Conservation (phyloP, 2,797 vertebrate species). For the Sebastes kiyomatsui region DNA sequence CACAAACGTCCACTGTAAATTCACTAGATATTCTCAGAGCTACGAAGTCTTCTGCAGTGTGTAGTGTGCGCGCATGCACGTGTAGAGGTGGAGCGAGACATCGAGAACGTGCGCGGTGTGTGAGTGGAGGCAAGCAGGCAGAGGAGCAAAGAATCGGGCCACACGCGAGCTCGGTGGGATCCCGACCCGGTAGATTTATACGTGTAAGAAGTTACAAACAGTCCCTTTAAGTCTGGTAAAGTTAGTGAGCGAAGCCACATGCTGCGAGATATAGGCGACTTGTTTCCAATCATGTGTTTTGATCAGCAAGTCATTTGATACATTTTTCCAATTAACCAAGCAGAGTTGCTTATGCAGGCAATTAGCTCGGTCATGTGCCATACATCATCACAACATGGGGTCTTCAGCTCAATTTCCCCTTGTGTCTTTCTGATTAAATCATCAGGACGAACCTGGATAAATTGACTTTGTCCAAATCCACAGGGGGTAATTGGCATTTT, state of each 20-base stretch:
- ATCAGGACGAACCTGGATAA: constrained; percentile 1
- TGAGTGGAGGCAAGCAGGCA: no score
- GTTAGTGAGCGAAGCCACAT: background rate
- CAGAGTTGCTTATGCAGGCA: constrained; percentile 60
- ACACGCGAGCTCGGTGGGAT: no score
- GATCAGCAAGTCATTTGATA: constrained; percentile 48
- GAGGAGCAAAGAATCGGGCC: no score
- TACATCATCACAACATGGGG: constrained; percentile 66
- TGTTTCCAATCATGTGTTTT: constrained; percentile 11
- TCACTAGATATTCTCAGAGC: no score
- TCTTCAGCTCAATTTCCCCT: constrained; percentile 55
- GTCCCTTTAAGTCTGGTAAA: background rate
- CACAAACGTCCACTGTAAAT: no score
- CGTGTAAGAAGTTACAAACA: no score
- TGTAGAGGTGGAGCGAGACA: no score
- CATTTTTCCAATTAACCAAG: constrained; percentile 64
- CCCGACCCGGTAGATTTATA: no score
- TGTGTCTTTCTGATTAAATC: constrained; percentile 50
- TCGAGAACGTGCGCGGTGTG: no score
- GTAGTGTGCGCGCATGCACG: no score
- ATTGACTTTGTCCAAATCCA: constrained; percentile 39
- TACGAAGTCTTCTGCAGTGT: no score
- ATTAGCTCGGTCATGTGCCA: constrained; percentile 46
- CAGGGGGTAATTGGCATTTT: constrained; percentile 2
- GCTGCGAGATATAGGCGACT: background rate